Base-by-base conservation (phyloP, 2,888 invertebrate genomes). In the Hirtodrosophila trivittata region DNA sequence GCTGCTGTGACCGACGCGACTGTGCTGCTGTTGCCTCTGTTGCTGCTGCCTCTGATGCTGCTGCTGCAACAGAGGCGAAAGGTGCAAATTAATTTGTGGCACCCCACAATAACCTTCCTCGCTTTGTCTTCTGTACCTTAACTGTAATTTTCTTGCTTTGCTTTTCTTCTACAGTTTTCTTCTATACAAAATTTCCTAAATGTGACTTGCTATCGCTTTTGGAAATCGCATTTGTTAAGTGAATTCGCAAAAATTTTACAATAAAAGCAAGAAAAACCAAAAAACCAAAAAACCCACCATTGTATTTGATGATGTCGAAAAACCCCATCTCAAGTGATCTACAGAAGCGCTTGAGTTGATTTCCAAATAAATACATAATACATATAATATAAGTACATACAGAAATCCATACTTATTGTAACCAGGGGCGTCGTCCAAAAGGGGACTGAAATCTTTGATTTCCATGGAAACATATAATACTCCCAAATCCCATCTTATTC, bases 11-110 rank as follows among this genome's bases (percentile, higher is more conserved):
- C 46, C 41, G 37, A 32, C 13, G 42, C 51, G 72, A 56, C 51
- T 41, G 55, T 59, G 59, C 64, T 55, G 64, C 46, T 60, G 71
- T 30, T 55, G 69, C 56, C 47, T 39, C 62, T 62, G 59, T 64
- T 55, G 64, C 52, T 60, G 71, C 35, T 28, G 55, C 10, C 38
- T 54, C 12, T 33, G 28, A 38, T 33, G 41, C 47, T 16, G 38
- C 47, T n/a, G 43, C 37, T 38, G 37, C 50, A 8, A 10, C 66
- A 50, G 73, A 67, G 68, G 81, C 82, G 82, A 83, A 83, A 83
- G 86, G 82, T 83, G 82, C 86, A 83, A 84, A 84, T 84, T 86
- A 83, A 83, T 86, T 83, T 81, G 81, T 81, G 66, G 66, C 68
- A 75, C 75, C 66, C 73, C 82, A 73, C 57, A 72, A 28, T 9